Evolutionary conservation across 1,140 invertebrate species (phyloP).

Genomic region (Lepidurus arcticus): DNA sequence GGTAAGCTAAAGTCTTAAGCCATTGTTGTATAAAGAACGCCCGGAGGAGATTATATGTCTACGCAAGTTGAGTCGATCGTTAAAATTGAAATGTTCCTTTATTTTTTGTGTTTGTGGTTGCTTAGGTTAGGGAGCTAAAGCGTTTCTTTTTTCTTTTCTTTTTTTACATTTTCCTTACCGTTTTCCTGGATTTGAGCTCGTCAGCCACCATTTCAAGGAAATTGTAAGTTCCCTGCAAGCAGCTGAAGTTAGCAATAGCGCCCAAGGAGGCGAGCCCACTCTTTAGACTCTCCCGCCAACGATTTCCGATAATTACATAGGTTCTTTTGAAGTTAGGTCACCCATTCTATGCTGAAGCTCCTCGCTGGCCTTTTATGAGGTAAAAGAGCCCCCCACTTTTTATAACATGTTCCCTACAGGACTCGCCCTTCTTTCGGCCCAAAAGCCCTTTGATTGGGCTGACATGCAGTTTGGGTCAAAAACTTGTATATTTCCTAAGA

Average conservation of each 20-base stretch:
- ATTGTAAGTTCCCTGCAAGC: background rate
- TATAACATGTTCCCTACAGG: background rate
- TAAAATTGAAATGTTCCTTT: too few species aligned
- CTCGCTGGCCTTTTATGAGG: background rate
- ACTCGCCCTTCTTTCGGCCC: background rate
- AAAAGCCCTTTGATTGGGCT: background rate
- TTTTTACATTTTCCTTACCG: too few species aligned
- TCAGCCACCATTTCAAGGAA: background rate
- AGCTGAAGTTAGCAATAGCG: background rate
- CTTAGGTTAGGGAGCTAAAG: too few species aligned
- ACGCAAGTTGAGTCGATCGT: too few species aligned
- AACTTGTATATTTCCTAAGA: background rate
- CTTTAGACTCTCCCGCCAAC: background rate
- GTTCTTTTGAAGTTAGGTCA: slow-evolving; percentile 22
- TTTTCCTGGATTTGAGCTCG: background rate
- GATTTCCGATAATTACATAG: slow-evolving; percentile 22
- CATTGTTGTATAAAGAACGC: too few species aligned
- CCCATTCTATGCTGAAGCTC: background rate
- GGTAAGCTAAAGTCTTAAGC: too few species aligned
- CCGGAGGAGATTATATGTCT: too few species aligned
- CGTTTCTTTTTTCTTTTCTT: too few species aligned
- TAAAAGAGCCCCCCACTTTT: background rate
- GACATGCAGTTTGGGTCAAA: background rate
- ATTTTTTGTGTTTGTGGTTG: too few species aligned
- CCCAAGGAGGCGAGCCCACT: slow-evolving; percentile 1